Evolutionary conservation across 1,140 invertebrate genomes (phyloP).

Genomic region (Ceratitis capitata): DNA sequence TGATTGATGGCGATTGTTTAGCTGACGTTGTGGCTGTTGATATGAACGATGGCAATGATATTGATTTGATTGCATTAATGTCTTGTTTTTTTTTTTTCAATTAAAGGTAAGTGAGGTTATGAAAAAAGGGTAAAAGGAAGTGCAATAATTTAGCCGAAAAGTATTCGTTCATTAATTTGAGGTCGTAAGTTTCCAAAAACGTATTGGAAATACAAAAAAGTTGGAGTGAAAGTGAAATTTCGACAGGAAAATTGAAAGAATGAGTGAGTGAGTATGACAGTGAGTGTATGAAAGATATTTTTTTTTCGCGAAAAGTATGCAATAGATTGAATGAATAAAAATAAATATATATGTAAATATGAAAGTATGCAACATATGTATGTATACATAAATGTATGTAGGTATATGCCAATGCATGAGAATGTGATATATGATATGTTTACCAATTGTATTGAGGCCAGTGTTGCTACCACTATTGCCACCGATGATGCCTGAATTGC

Average conservation of each 20-base stretch:
- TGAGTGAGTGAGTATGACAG: not conserved
- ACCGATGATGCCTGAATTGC: conserved; percentile 56
- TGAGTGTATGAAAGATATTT: not conserved
- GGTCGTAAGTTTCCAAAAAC: not conserved
- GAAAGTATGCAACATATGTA: no score
- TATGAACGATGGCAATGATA: conserved; percentile 40
- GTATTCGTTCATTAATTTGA: not conserved
- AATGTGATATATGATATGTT: conserved; percentile 55
- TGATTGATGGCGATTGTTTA: conserved; percentile 35
- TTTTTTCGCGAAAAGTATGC: not conserved
- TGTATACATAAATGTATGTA: not conserved
- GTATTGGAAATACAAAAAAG: not conserved
- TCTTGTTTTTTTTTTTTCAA: not conserved
- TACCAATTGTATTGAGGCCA: conserved; percentile 59
- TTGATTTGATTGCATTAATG: conserved; percentile 41
- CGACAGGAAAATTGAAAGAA: not conserved
- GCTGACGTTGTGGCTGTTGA: conserved; percentile 15
- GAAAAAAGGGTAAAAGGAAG: not conserved
- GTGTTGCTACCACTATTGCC: conserved; percentile 59
- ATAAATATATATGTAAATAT: not conserved
- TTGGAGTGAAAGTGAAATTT: not conserved
- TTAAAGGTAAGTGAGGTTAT: not conserved
- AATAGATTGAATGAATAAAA: not conserved
- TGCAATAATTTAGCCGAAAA: not conserved
- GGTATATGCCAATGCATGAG: conserved; percentile 37